Evolutionary conservation across 2,888 invertebrate genomes (phyloP).

Genomic region (Xestia rhomboidea): DNA sequence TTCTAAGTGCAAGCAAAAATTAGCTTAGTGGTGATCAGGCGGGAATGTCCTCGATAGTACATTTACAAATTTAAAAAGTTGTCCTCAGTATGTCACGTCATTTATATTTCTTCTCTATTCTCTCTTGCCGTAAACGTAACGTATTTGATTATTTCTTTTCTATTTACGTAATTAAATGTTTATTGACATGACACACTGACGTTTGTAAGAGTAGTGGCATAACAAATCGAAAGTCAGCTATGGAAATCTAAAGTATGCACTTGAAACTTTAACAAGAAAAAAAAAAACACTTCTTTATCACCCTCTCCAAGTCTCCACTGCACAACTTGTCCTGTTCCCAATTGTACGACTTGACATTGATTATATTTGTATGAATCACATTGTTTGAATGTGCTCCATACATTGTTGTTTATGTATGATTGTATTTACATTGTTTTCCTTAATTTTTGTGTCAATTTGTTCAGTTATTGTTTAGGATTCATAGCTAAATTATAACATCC

Average conservation of each 20-base stretch:
- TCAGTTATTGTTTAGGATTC: background rate
- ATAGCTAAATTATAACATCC: background rate
- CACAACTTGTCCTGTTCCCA: slow-evolving; percentile 37
- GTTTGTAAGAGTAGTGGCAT: background rate
- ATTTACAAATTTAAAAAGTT: no score
- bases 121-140: background rate
- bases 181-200: background rate
- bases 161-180: background rate
- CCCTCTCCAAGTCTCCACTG: background rate
- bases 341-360: slow-evolving; percentile 49
- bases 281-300: background rate
- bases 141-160: background rate
- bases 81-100: background rate
- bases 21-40: no score
- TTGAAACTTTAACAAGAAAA: background rate
- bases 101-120: background rate
- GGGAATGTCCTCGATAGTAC: no score
- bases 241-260: background rate
- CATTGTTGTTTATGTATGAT: slow-evolving; percentile 2
- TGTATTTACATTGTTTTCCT: slow-evolving; percentile 31
- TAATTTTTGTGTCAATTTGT: slow-evolving; percentile 20
- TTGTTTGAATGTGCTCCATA: slow-evolving; percentile 19
- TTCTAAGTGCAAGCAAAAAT: no score
- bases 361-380: slow-evolving; percentile 39
- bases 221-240: background rate